A percentile compares a stretch with the other conserved stretches of the same genome.
These are phyloP conservation scores for Drosophila saltans DNA, from an alignment of 1,140 invertebrate species.

Conservation along the genomic window DNA sequence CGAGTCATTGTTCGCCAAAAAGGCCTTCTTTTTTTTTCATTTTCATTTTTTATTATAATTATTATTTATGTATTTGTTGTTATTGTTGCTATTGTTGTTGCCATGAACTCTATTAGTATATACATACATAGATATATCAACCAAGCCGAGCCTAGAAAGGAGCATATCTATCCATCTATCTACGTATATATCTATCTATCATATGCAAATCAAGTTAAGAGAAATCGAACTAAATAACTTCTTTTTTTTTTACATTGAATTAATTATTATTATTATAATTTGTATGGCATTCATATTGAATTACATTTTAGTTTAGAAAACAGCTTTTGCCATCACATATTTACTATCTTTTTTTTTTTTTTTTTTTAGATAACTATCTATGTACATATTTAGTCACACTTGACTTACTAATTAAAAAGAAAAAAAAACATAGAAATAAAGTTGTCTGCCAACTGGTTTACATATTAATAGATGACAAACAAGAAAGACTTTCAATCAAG, in stretches of 20 bases:
- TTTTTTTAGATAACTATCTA: too few relatives aligned
- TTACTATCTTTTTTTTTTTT: background rate
- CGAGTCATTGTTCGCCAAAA: background rate
- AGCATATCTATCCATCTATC: too few relatives aligned
- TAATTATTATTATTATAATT: background rate
- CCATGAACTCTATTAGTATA: constrained; percentile 40
- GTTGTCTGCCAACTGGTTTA: background rate
- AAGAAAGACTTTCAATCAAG: too few relatives aligned
- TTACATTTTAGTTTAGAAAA: background rate
- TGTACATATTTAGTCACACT: background rate
- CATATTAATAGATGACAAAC: background rate
- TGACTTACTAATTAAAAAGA: background rate
- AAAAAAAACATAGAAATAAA: too few relatives aligned
- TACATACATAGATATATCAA: too few relatives aligned
- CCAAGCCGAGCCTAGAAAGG: constrained; percentile 12
- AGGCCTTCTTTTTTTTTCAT: background rate
- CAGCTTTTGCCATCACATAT: background rate
- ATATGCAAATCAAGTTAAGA: constrained; percentile 20
- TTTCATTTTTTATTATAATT: background rate
- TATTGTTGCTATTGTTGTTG: background rate
- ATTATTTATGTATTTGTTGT: background rate
- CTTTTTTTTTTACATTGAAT: background rate
- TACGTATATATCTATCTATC: too few relatives aligned
- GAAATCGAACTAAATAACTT: constrained; percentile 19
- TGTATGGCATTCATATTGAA: background rate